Percentiles rank a stretch among this genome's conserved stretches.
Conservation (phyloP, 2,888 invertebrate species). For the Tineola bisselliella region DNA sequence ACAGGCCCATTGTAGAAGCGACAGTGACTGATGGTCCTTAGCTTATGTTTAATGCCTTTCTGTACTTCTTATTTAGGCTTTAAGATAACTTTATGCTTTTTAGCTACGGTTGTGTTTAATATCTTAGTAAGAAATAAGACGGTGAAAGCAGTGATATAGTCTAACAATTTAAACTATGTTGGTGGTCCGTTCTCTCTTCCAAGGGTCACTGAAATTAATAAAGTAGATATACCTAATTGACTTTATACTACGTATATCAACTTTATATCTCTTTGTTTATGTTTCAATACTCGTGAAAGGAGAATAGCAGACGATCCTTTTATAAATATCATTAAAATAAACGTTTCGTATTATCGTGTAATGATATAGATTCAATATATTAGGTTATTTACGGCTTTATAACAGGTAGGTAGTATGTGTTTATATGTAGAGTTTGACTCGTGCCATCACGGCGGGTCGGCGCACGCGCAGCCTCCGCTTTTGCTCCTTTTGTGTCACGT, state of each 20-base stretch:
- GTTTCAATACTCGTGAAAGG: too few relatives aligned
- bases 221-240: too few relatives aligned
- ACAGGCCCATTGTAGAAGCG: constrained; percentile 27
- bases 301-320: background rate
- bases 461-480: constrained; percentile 62
- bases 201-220: background rate
- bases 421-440: constrained; percentile 39
- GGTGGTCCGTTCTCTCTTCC: background rate
- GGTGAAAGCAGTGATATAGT: background rate
- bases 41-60: background rate
- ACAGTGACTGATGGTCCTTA: constrained; percentile 32
- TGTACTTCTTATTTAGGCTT: constrained; percentile 2
- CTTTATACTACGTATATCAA: too few relatives aligned
- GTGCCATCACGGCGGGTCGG: constrained; percentile 56
- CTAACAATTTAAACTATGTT: background rate
- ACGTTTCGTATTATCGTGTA: background rate
- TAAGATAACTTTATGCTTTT: constrained; percentile 25
- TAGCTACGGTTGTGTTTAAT: constrained; percentile 21
- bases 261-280: too few relatives aligned
- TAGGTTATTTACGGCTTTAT: background rate
- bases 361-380: background rate
- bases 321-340: background rate
- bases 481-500: constrained; percentile 61
- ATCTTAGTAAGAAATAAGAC: background rate
- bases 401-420: background rate